phyloP scores from a whole-genome alignment of 2,888 invertebrate species.

The Brachyptera putata region DNA sequence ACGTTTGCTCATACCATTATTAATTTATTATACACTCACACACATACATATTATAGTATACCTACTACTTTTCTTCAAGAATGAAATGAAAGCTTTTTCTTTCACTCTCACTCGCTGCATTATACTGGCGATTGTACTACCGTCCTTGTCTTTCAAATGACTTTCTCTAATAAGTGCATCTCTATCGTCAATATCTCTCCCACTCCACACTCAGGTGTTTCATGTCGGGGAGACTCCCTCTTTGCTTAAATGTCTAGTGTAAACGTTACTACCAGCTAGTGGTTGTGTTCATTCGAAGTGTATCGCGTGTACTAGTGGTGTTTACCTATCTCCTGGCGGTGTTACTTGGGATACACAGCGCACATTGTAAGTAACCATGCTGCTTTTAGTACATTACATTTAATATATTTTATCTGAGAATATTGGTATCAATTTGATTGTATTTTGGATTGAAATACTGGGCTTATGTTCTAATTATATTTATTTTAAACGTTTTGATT shows the following conservation, averaged over 20 bases:
- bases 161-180: conserved; percentile 3
- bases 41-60: no score
- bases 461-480: no score
- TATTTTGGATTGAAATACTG: no score
- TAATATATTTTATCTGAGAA: no score
- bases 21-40: no score
- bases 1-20: no score
- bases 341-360: neutral
- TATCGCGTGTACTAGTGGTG: neutral
- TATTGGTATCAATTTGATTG: no score
- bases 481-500: no score
- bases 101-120: neutral
- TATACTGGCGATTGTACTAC: neutral
- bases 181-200: neutral
- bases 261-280: neutral
- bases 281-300: no score
- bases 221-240: no score
- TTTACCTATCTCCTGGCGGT: neutral
- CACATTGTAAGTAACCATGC: conserved; percentile 4
- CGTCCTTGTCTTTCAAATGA: conserved; percentile 9
- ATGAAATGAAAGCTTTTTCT: conserved; percentile 2
- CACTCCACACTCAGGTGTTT: neutral
- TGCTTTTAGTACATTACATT: no score
- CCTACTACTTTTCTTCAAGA: no score
- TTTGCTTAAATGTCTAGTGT: conserved; percentile 4